These are phyloP conservation scores for Drosophila serrata DNA, from an alignment of 1,140 invertebrate species.

Conservation along the genomic window DNA sequence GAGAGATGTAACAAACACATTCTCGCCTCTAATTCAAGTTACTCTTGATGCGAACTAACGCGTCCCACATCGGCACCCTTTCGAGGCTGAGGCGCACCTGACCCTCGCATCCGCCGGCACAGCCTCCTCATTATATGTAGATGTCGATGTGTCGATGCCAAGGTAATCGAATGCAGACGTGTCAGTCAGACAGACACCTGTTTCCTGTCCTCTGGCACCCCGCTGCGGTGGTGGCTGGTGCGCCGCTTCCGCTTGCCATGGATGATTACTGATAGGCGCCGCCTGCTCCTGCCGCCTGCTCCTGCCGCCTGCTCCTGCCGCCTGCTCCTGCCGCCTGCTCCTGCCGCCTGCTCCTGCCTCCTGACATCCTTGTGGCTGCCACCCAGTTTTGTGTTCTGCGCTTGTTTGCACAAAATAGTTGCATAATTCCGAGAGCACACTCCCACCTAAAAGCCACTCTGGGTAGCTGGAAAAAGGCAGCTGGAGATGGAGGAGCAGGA, in stretches of 20 bases:
- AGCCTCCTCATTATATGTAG: neutral
- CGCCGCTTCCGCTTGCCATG: conserved; percentile 24
- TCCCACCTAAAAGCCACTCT: conserved; percentile 69
- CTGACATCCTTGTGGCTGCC: neutral
- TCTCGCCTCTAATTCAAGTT: neutral
- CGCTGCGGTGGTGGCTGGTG: conserved; percentile 8
- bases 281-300: neutral
- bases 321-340: no score
- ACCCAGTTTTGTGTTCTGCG: neutral
- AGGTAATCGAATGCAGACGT: conserved; percentile 46
- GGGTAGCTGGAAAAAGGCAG: conserved; percentile 10
- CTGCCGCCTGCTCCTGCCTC: neutral
- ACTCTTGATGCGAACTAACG: neutral
- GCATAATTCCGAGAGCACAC: conserved; percentile 67
- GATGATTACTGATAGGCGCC: conserved; percentile 49
- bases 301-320: no score
- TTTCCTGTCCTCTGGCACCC: conserved; percentile 24
- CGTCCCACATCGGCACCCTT: neutral
- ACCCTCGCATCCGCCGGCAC: no score
- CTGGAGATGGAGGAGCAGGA: neutral
- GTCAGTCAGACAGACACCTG: conserved; percentile 45
- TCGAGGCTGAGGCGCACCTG: no score
- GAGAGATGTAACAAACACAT: neutral
- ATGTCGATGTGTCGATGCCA: conserved; percentile 17
- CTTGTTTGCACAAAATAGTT: conserved; percentile 77